Evolutionary conservation across 2,888 invertebrate genomes (phyloP), one percentile per base, ranked within the genome.

Genomic region (Aproaerema taeniolella): DNA sequence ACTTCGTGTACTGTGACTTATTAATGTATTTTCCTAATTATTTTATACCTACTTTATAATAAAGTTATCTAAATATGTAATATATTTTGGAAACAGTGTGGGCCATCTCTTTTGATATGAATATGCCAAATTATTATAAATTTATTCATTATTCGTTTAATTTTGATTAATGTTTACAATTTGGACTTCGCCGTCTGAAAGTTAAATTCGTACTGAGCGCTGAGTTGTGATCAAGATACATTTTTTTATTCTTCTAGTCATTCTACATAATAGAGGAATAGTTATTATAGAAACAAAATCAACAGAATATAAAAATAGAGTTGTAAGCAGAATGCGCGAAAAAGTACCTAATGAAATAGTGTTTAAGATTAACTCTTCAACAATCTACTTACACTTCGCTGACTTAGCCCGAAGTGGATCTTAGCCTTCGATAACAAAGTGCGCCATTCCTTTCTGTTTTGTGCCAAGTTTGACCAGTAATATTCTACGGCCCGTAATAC

Each of bases 51-150:
- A 43, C 55, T 65, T 67, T 65, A 55, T 62, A 53, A 45, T 37
- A 54, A 55, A 52, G 8, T 20, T 51, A 55, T 39, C 33, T 37
- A n/a, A 29, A 30, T 31, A 54, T 58, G 52, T 54, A 52, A 58
- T 63, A 61, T 67, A 72, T 71, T 70, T 71, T 67, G 59, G 61
- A 60, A 58, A 47, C 47, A 55, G 38, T 42, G 62, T 50, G 63
- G 68, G 67, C 65, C 67, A 71, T 62, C 57, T 55, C 55, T 71
- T 71, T 77, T 71, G 58, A 69, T 68, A 69, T 53, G 54, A 63
- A 57, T 63, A 66, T 71, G 74, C 74, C 73, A 75, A 77, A 75
- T 73, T 69, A 69, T 64, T 57, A 58, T 67, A 60, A 56, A 55
- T 55, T 38, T 52, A 48, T 52, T 26, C 35, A 14, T 35, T 16